Evolutionary conservation across 2,888 invertebrate genomes (phyloP), one percentile per base, ranked within the genome.

Genomic region (Hirtodrosophila confusa): DNA sequence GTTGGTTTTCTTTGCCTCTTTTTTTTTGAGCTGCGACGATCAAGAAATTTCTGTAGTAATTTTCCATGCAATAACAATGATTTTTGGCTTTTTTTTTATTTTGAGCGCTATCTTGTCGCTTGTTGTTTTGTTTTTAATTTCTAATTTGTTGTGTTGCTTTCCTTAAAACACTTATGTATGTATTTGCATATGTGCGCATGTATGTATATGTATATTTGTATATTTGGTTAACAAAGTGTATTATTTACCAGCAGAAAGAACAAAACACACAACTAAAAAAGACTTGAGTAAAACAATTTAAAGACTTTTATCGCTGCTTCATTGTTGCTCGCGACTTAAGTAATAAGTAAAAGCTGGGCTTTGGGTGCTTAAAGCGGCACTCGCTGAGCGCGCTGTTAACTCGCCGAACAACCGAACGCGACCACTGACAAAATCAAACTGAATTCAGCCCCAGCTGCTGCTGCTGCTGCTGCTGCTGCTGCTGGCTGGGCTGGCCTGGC

Each of bases 1-100:
- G 47, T 27, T 63, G 31, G 54, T 66, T 53, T 55, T 31, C 60
- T 61, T 57, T 75, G 60, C 41, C 63, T 67, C 67, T 57, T 44
- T 56, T 37, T 65, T 48, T 45, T 39, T 37, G 36, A 35, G 53
- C 57, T 51, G 31, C 65, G 56, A 36, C 43, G 54, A 77, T 66
- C 69, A 76, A 85, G 64, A 79, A 75, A 70, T 86, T 73, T 82
- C 53, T 74, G 53, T 78, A 78, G 86, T 83, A 85, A 78, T 83
- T 84, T 84, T 86, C 83, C 83, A 84, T 80, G 80, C 83, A 83
- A 82, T 75, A 85, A 80, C 78, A 83, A 77, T 72, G 73, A 76
- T 78, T 69, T 64, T 67, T 33, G 51, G 64, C n/a, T 74, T 82
- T 64, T 69, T 57, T 47, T 43, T 33, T 36, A 37, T 43, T n/a